These are phyloP conservation scores for Benthochromis sp. DNA, from an alignment of 2,113 vertebrate species.

Conservation along the genomic window DNA sequence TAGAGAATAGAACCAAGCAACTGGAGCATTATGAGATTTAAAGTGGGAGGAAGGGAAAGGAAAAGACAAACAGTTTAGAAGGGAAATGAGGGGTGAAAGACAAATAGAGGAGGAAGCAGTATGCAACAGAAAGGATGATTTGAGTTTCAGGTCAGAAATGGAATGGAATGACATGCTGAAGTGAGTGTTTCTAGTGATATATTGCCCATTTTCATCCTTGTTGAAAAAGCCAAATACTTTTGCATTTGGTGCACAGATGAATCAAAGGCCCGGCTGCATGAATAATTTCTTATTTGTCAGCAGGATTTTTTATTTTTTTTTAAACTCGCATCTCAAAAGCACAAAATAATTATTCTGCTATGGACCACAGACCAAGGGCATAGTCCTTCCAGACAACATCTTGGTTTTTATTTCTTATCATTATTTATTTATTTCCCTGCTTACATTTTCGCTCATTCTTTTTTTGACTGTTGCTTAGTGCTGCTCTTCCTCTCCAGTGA, in stretches of 20 bases:
- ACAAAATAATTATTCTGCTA: background rate
- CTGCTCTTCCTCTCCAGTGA: background rate
- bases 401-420: background rate
- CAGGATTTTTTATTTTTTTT: background rate
- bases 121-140: background rate
- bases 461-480: background rate
- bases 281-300: slow-evolving; percentile 26
- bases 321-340: background rate
- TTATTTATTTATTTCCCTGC: background rate
- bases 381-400: background rate
- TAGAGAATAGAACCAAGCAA: background rate
- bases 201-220: background rate
- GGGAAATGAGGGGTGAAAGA: background rate
- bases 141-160: background rate
- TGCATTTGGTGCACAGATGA: background rate
- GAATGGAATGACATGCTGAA: background rate
- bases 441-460: background rate
- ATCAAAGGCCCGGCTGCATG: background rate
- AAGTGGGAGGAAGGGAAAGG: background rate
- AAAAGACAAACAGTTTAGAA: background rate
- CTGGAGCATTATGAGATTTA: background rate
- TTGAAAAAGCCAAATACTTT: background rate
- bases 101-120: background rate
- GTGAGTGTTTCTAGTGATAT: background rate
- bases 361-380: background rate